These are phyloP conservation scores for Zaprionus taronus DNA, from an alignment of 1,140 invertebrate genomes.

Conservation along the genomic window DNA sequence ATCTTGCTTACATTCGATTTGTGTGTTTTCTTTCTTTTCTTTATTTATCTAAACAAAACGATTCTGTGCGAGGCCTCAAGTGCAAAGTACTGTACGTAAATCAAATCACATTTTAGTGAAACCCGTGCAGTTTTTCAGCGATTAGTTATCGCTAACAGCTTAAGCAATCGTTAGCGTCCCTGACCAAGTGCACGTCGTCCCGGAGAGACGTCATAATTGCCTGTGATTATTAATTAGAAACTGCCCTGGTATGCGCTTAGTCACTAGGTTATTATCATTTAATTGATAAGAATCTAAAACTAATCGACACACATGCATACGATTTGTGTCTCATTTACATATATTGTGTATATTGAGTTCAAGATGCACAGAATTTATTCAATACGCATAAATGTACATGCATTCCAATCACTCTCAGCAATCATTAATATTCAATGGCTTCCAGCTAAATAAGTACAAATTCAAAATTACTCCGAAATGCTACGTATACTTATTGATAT, in stretches of 20 bases:
- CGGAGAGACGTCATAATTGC: conserved; percentile 28
- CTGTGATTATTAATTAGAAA: conserved; percentile 19
- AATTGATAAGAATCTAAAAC: not conserved
- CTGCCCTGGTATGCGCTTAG: not conserved
- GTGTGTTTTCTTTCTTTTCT: conserved; percentile 11
- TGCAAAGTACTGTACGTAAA: conserved; percentile 20
- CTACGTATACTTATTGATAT: conserved; percentile 21
- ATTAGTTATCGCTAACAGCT: conserved; percentile 37
- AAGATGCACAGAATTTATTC: not conserved
- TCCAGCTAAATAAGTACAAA: conserved; percentile 23
- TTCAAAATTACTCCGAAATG: conserved; percentile 17
- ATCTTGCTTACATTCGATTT: conserved; percentile 13
- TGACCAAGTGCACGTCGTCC: conserved; percentile 71
- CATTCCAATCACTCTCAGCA: not conserved
- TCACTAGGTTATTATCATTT: not conserved
- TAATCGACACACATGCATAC: not conserved
- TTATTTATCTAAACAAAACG: conserved; percentile 32
- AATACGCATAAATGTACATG: not conserved
- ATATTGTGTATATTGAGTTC: not conserved
- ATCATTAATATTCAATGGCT: not conserved
- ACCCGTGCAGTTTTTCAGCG: conserved; percentile 27
- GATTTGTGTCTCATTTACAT: not conserved
- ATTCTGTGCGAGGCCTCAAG: not conserved
- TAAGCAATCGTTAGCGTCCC: conserved; percentile 48
- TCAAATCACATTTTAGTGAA: conserved; percentile 10